A percentile compares a stretch with the other conserved stretches of the same genome.
Evolutionary conservation across 2,113 vertebrate genomes (phyloP).

Genomic region (Misgurnus mizolepis): DNA sequence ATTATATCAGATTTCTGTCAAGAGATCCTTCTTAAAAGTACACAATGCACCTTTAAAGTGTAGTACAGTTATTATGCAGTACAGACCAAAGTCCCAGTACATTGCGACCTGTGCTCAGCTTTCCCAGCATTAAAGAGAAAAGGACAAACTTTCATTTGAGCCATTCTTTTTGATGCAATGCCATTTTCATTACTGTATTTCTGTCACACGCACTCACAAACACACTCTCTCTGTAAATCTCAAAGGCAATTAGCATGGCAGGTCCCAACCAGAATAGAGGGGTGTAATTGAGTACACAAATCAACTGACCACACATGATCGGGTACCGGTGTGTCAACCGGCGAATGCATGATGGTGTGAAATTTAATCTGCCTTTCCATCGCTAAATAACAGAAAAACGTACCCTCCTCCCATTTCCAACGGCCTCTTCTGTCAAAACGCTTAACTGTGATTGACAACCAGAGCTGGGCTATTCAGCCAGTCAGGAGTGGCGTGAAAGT

Average conservation of each 20-base stretch:
- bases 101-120: not conserved
- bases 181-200: constrained; percentile 39
- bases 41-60: too few species aligned
- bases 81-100: not conserved
- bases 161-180: not conserved
- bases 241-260: constrained; percentile 58
- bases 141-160: constrained; percentile 15
- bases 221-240: constrained; percentile 39
- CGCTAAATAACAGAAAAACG: not conserved
- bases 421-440: constrained; percentile 56
- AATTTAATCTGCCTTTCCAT: constrained; percentile 33
- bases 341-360: constrained; percentile 23
- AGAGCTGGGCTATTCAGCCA: constrained; percentile 48
- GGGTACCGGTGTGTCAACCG: not conserved
- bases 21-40: too few species aligned
- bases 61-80: too few species aligned
- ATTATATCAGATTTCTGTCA: too few species aligned
- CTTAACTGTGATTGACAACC: constrained; percentile 64
- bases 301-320: constrained; percentile 43
- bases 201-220: constrained; percentile 19
- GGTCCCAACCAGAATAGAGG: constrained; percentile 42
- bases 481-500: constrained; percentile 56
- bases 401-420: constrained; percentile 5
- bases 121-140: not conserved
- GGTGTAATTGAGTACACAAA: constrained; percentile 50